Percentiles rank a stretch among this genome's conserved stretches.
phyloP scores from a whole-genome alignment of 2,888 invertebrate species.

The Caenorhabditis sp. region DNA sequence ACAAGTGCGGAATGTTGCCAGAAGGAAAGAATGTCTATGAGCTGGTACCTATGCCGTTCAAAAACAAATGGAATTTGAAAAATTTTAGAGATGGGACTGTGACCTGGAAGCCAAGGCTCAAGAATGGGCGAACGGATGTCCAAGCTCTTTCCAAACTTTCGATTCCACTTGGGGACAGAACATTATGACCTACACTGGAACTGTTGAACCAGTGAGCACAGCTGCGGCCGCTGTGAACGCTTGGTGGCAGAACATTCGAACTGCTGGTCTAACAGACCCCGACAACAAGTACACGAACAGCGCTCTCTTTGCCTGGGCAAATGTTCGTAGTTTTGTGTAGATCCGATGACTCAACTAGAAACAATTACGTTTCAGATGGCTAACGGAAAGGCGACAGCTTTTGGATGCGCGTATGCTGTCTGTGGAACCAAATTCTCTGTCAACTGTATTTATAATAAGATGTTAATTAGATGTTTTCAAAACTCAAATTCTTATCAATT shows the following conservation, averaged over 20 bases:
- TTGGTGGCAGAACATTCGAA: conserved; percentile 47
- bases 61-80: background rate
- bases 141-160: conserved; percentile 40
- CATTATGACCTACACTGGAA: conserved; percentile 24
- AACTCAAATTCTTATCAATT: too few species aligned
- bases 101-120: conserved; percentile 54
- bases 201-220: conserved; percentile 24
- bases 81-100: conserved; percentile 58
- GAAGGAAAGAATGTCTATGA: conserved; percentile 63
- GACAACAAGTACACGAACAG: conserved; percentile 52
- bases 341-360: too few species aligned
- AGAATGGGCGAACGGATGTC: conserved; percentile 41
- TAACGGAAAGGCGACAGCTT: conserved; percentile 49
- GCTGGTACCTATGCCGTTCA: conserved; percentile 31
- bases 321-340: too few species aligned
- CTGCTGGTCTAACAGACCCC: conserved; percentile 44
- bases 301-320: conserved; percentile 13
- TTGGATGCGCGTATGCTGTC: conserved; percentile 51
- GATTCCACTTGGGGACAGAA: conserved; percentile 59
- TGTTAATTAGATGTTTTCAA: too few species aligned
- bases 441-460: conserved; percentile 54
- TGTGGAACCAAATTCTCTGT: conserved; percentile 30
- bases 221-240: conserved; percentile 32
- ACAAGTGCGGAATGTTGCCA: conserved; percentile 55
- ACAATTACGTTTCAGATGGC: conserved; percentile 42